Evolutionary conservation across 2,113 vertebrate genomes (phyloP), one percentile per base, ranked within the genome.

Genomic region (Oreotragus oreotragus): DNA sequence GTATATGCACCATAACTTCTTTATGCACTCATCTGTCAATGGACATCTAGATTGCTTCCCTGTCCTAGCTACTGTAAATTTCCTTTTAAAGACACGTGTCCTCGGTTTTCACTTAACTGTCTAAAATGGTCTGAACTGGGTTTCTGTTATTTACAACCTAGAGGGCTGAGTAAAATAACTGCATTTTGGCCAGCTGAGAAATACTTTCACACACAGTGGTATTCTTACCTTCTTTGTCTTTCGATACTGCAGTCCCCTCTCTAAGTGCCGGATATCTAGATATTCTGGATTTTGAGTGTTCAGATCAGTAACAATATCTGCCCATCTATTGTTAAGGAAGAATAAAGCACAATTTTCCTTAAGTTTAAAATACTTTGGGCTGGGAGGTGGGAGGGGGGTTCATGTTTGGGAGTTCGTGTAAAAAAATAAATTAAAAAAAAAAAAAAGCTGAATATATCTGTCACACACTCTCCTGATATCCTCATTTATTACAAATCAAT

Each of bases 281-380:
- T 99, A 99, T 89, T 99, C 99, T 92, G 99, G 99, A 96, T 99
- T 99, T 97, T 99, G 99, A 62, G 99, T 99, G 97, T 99, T 99
- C 66, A 99, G 98, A 97, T 99, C 99, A 47, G 99, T 99, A 97
- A 99, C 99, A 90, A 99, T 99, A 98, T 99, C 99, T 92, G 99
- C 77, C 99, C 99, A 99, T 91, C 99, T 99, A 87, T 3, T 97
- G 70, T 91, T 55, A 79, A 94, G 58, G 76, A 79, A 98, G 60
- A 51, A 96, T 47, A 92, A 60, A 91, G 7, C 25, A 92, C 64
- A 89, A 1, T 58, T 83, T 89, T 90, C 60, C 79, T 77, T 90
- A 95, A 53, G 39, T 58, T 45, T 25, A 91, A 92, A 97, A 55
- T 39, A 60, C 33, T 55, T 64, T 4, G 33, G n/a, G n/a, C n/a